These are phyloP conservation scores for Criorhina ranunculi DNA, from an alignment of 2,888 invertebrate species.

Conservation along the genomic window DNA sequence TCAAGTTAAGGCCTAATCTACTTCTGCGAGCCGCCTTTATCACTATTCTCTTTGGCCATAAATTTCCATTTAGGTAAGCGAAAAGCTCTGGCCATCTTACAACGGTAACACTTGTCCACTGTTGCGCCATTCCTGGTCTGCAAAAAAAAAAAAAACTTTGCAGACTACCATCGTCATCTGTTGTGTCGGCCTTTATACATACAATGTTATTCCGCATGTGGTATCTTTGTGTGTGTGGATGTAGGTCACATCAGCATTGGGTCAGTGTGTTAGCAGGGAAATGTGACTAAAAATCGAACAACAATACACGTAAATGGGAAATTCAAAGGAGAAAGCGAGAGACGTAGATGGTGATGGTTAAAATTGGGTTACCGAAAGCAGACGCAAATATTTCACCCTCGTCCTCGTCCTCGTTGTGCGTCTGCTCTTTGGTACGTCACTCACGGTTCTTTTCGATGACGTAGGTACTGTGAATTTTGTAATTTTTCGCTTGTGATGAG, in stretches of 20 bases:
- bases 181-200: conserved; percentile 46
- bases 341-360: conserved; percentile 65
- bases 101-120: conserved; percentile 48
- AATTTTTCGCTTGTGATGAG: conserved; percentile 8
- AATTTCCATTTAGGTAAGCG: too few species aligned
- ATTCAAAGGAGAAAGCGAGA: conserved; percentile 50
- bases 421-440: conserved; percentile 52
- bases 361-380: conserved; percentile 73
- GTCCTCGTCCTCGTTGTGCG: conserved; percentile 42
- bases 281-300: conserved; percentile 53
- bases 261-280: conserved; percentile 84
- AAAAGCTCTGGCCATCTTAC: not conserved
- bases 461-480: conserved; percentile 64
- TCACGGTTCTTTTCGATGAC: conserved; percentile 59
- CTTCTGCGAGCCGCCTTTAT: too few species aligned
- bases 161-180: conserved; percentile 58
- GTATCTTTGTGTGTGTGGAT: conserved; percentile 59
- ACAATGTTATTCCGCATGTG: conserved; percentile 36
- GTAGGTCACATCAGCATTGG: conserved; percentile 79
- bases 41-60: too few species aligned
- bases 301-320: conserved; percentile 38
- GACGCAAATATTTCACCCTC: conserved; percentile 69
- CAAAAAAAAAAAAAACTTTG: conserved; percentile 61
- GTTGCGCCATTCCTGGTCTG: conserved; percentile 54
- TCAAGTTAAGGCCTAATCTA: too few species aligned